Evolutionary conservation across 2,888 invertebrate species (phyloP), one percentile per base, ranked within the genome.

Genomic region (Keiferia lycopersicella): DNA sequence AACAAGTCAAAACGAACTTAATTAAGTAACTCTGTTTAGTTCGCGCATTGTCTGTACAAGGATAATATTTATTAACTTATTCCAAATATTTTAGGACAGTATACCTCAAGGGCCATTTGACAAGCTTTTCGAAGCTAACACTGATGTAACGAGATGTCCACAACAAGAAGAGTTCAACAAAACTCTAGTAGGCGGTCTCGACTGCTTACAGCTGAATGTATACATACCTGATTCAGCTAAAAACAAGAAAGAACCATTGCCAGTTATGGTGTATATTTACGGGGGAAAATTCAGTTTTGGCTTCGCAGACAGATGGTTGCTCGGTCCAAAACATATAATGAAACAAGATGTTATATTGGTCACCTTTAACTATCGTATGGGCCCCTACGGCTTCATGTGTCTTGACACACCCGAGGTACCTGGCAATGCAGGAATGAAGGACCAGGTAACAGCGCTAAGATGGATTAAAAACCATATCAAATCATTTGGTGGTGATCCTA

Each of bases 101-200:
- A 48, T 58, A 16, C 57, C 63, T 7, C 22, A 58, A 14, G 71
- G 68, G 11, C 57, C 45, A 8, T 80, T 78, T 34, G 64, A 72
- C 8, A 69, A 59, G 0, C 65, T 69, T 6, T 82, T 75, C 59
- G 71, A 77, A 41, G 82, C 82, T 8, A 66, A 68, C 45, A 74
- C 79, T 50, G 81, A 82, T 57, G 73, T 78, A 4, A 71, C 74
- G 0, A 68, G 73, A 57, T 80, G 80, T 61, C 79, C 80, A 3
- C 81, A 82, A 73, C 30, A 64, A 7, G 74, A 76, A 22, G 73
- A 75, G 26, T 72, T 72, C 12, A 72, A 71, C 39, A 45, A 26
- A 0, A 61, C 70, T 0, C 63, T 72, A 16, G 67, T 71, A 0
- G 79, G 79, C 8, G 53, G 68, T 7, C 63, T 79, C 0, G 78